Evolutionary conservation across 2,888 invertebrate species (phyloP).

Genomic region (Cerastoderma edule): DNA sequence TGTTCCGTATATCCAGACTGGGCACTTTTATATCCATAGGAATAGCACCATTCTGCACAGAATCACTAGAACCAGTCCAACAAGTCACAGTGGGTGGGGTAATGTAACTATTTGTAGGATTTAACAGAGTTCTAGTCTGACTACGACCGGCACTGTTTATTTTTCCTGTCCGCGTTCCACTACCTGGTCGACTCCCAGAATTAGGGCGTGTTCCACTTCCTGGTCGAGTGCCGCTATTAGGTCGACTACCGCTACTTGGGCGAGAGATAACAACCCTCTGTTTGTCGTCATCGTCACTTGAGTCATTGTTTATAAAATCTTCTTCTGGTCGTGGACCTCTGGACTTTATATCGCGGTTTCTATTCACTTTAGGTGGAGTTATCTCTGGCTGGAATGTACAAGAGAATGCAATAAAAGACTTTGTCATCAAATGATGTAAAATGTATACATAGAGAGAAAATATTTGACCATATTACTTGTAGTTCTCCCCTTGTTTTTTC

Average conservation of each 20-base stretch:
- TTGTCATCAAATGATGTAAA: too few species aligned
- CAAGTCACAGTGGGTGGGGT: constrained; percentile 7
- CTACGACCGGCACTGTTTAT: constrained; percentile 46
- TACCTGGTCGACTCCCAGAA: constrained; percentile 50
- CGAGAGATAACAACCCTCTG: constrained; percentile 51
- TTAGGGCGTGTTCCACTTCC: constrained; percentile 53
- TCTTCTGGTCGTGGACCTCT: constrained; percentile 77
- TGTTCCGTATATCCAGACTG: constrained; percentile 25
- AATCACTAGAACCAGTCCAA: constrained; percentile 19
- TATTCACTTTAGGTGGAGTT: constrained; percentile 38
- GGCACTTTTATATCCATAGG: constrained; percentile 44
- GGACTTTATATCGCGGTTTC: constrained; percentile 31
- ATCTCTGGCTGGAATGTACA: constrained; percentile 16
- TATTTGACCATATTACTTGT: too few species aligned
- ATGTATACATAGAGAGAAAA: too few species aligned
- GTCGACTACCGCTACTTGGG: constrained; percentile 68
- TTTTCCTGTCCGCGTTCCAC: constrained; percentile 41
- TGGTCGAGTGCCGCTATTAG: constrained; percentile 65
- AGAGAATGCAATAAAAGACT: too few species aligned
- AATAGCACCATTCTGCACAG: constrained; percentile 13
- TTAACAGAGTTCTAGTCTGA: constrained; percentile 30
- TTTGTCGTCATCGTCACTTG: constrained; percentile 70
- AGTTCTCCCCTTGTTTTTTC: too few species aligned
- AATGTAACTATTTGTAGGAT: constrained; percentile 15
- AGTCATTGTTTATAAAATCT: constrained; percentile 74